Base-by-base conservation (phyloP, 2,113 vertebrate species). In the Chaetodon auriga region DNA sequence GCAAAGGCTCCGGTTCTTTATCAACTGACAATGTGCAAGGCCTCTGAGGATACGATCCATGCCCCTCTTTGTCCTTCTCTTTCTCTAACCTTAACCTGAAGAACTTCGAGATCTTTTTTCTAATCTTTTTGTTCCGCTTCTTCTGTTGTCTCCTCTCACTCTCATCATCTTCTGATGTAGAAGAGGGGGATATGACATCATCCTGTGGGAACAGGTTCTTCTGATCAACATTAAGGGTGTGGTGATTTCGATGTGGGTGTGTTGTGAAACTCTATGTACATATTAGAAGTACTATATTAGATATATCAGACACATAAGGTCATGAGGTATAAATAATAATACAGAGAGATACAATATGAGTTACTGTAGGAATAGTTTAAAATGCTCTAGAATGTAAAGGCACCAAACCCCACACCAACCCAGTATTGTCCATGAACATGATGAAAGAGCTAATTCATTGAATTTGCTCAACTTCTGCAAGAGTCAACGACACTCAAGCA, bases 81-180 rank as follows among this genome's bases (percentile, higher is more conserved):
- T 90, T 94, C 6, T 82, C 60, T 0, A 77, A 53, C 66, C 58
- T 92, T 46, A 61, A 18, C 74, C 21, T 94, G 49, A 95, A 92
- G 25, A 94, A 68, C 0, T 72, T 72, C 9, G 91, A 78, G 9
- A 95, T 21, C 35, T 25, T 90, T 48, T 46, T 87, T 23, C 25
- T 89, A 0, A 92, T 38, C 65, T 88, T 94, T 49, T 84, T 85
- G 74, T 69, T 93, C 65, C 78, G 68, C 53, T 87, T 94, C 74
- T 84, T 92, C 1, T 86, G 84, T 19, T 19, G 75, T 3, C 82
- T 85, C 76, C 90, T 95, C 14, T 89, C 93, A 1, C 66, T 21
- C 0, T 91, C 90, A 0, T 94, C 94, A 0, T 94, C 95, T 2
- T 94, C 94, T 21, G 94, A 94, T 0, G 92, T 84, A 2, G 92